Percentiles rank a stretch among this genome's conserved stretches.
Evolutionary conservation across 2,888 invertebrate species (phyloP).

Genomic region (Sthenelais limicola): DNA sequence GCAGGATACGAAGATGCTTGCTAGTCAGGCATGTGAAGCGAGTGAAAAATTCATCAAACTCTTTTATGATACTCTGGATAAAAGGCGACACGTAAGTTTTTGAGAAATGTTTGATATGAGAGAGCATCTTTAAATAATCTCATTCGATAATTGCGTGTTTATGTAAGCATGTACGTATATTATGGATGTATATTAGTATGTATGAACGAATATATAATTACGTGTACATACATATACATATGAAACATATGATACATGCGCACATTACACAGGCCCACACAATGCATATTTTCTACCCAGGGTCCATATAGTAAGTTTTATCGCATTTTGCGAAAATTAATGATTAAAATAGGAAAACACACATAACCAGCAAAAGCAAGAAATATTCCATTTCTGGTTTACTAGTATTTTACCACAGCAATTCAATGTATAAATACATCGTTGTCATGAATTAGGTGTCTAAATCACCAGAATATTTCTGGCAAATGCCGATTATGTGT

Average conservation of each 20-base stretch:
- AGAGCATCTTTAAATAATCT: not conserved
- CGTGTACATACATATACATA: not conserved
- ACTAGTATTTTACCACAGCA: too few relatives aligned
- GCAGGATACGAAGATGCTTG: constrained; percentile 60
- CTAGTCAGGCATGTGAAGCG: constrained; percentile 86
- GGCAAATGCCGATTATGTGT: constrained; percentile 12
- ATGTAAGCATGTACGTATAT: not conserved
- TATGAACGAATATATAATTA: not conserved
- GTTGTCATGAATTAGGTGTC: too few relatives aligned
- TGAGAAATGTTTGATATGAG: too few relatives aligned
- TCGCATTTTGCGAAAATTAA: too few relatives aligned
- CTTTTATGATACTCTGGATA: constrained; percentile 91
- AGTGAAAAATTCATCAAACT: constrained; percentile 91
- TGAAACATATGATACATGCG: not conserved
- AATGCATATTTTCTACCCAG: too few relatives aligned
- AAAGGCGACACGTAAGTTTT: constrained; percentile 81
- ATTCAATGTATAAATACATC: too few relatives aligned
- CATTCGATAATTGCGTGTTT: not conserved
- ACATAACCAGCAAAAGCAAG: constrained; percentile 9
- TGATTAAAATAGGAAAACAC: constrained; percentile 1
- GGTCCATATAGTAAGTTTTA: too few relatives aligned
- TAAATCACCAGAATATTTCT: too few relatives aligned
- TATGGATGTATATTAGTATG: not conserved
- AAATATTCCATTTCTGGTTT: not conserved
- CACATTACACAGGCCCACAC: too few relatives aligned